Base-by-base conservation (phyloP, 2,797 vertebrate species). In the Tapirus indicus region DNA sequence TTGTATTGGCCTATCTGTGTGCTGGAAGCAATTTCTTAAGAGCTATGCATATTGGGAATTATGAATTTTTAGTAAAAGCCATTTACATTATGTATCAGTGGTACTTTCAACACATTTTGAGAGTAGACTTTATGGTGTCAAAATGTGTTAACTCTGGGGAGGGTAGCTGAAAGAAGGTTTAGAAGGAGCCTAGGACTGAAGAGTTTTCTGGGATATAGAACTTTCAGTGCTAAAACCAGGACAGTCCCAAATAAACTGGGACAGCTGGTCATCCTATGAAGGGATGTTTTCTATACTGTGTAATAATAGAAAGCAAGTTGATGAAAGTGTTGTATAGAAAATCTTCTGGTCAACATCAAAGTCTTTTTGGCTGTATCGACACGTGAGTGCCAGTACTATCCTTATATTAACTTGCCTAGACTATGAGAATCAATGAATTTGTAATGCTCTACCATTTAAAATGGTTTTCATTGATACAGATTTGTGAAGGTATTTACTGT, bases 401-500 rank as follows among this genome's bases (percentile, higher is more conserved):
- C 44, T 71, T 88, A 18, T 79, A 60, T 96, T 77, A 88, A 87
- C 29, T 71, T 82, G 41, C 77, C 93, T 92, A 72, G 44, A 41
- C n/a, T 62, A 21, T 60, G 82, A 79, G 9, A 80, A 62, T 80
- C 38, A 74, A 5, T 71, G 72, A 17, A 49, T 86, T 95, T 91
- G 29, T 74, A 88, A 58, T 68, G 29, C n/a, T 35, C 6, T 75
- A 38, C 13, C 10, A 60, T 75, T 93, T 74, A 60, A 92, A 69
- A 77, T 72, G 21, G 10, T 60, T 91, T 94, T 88, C 27, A 80
- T 21, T 91, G 71, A 78, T 69, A 85, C 10, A 85, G 16, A 87
- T 86, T 77, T 84, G 54, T 90, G 84, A 83, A 93, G 72, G 38
- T 88, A 88, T 89, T 96, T 97, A 94, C 54, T 88, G 2, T 83